These are phyloP conservation scores for Acronicta alni DNA, from an alignment of 2,888 invertebrate genomes.

Conservation along the genomic window DNA sequence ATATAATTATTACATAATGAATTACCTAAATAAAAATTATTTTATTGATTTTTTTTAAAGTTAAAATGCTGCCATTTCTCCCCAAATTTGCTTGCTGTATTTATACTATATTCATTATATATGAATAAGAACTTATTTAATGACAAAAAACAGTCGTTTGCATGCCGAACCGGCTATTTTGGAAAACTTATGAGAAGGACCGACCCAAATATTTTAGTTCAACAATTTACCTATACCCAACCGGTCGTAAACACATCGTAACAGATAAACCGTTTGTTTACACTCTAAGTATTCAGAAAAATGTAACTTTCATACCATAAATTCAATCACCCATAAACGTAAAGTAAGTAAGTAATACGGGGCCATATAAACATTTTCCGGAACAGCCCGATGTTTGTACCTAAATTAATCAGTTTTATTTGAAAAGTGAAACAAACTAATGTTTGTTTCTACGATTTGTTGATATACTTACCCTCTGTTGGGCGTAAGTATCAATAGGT, in stretches of 20 bases:
- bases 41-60: too few species aligned
- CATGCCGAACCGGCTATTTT: background rate
- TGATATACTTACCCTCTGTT: conserved; percentile 61
- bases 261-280: conserved; percentile 2
- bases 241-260: background rate
- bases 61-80: too few species aligned
- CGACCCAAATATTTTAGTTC: background rate
- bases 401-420: conserved; percentile 19
- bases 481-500: conserved; percentile 79
- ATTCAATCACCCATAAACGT: conserved; percentile 4
- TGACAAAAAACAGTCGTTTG: background rate
- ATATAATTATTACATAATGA: too few species aligned
- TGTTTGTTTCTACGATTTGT: conserved; percentile 49
- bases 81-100: too few species aligned
- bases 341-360: background rate
- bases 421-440: conserved; percentile 33
- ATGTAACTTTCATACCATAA: background rate
- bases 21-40: too few species aligned
- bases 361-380: background rate
- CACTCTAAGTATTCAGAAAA: background rate
- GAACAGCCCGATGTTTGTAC: background rate
- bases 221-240: background rate
- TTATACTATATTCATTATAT: too few species aligned
- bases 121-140: background rate
- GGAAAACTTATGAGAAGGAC: background rate